Base-by-base conservation (phyloP, 1,140 invertebrate genomes). In the Drosophila equinoxialis region DNA sequence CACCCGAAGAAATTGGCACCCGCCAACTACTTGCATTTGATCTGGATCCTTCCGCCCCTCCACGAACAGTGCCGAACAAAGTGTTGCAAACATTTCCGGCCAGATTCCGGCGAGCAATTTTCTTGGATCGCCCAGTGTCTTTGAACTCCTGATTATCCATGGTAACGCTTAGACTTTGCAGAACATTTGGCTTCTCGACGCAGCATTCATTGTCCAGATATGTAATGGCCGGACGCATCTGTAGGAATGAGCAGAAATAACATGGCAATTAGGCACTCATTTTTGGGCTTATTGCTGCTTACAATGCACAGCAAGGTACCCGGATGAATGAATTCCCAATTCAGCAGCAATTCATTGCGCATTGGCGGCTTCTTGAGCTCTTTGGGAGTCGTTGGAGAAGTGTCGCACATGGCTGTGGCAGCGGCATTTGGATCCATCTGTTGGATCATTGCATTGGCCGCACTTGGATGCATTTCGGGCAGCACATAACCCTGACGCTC, bases 401-500 rank as follows among this genome's bases (percentile, higher is more conserved):
- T 20, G 1, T 51, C 23, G 17, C 17, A 20, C 17, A 51, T 23
- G 3, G 17, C 17, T 23, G 74, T 11, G 8, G 59, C 54, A 4
- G 65, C 59, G n/a, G 73, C 60, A 55, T 68, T 74, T 35, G 91
- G 93, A 57, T 90, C 92, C 3, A 65, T 68, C 58, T 78, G 65
- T 14, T 79, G 71, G 17, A 74, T 71, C 39, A 11, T 35, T 13
- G 66, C 17, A 41, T 41, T 71, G 7, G 54, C 45, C 20, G 65
- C 20, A 5, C 75, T 79, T 17, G 81, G 79, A 72, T 87, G 90
- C 76, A 92, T 80, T 51, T 92, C 91, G 35, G 95, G 95, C 41
- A 96, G 94, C 63, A 94, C 93, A 74, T 93, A 95, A 1, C 95
- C 95, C 70, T 95, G 94, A 70, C 93, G 94, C 90, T 96, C 95